These are phyloP conservation scores for Escarpia spicata DNA, from an alignment of 2,888 invertebrate species.

Conservation along the genomic window DNA sequence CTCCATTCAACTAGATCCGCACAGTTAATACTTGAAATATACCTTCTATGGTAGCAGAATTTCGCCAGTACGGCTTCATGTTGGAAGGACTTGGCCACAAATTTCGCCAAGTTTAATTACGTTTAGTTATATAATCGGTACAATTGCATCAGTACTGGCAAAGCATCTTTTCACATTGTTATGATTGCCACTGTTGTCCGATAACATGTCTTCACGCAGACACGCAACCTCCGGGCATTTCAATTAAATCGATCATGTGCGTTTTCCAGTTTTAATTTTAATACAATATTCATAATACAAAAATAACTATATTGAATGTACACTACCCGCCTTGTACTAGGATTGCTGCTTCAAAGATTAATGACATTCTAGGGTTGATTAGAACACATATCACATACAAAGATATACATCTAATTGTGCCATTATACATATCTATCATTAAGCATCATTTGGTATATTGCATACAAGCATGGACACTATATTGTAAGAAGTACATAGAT, in stretches of 20 bases:
- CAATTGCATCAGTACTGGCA: background rate
- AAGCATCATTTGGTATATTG: too few species aligned
- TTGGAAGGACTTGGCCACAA: background rate
- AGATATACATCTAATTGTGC: too few species aligned
- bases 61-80: background rate
- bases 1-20: background rate
- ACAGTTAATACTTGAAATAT: background rate
- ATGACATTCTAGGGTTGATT: too few species aligned
- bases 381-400: too few species aligned
- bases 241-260: background rate
- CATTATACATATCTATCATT: too few species aligned
- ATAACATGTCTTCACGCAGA: background rate
- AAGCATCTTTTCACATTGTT: background rate
- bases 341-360: too few species aligned
- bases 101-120: background rate
- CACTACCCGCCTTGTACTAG: too few species aligned
- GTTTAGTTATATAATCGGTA: background rate
- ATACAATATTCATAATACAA: too few species aligned
- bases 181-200: background rate
- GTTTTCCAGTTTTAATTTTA: too few species aligned
- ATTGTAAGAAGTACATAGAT: too few species aligned
- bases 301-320: too few species aligned
- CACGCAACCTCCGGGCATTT: background rate
- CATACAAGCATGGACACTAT: too few species aligned
- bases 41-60: background rate